Percentiles rank a stretch among this genome's conserved stretches.
phyloP scores from a whole-genome alignment of 92 coral and sea anemone species.

The Heteractis magnifica region DNA sequence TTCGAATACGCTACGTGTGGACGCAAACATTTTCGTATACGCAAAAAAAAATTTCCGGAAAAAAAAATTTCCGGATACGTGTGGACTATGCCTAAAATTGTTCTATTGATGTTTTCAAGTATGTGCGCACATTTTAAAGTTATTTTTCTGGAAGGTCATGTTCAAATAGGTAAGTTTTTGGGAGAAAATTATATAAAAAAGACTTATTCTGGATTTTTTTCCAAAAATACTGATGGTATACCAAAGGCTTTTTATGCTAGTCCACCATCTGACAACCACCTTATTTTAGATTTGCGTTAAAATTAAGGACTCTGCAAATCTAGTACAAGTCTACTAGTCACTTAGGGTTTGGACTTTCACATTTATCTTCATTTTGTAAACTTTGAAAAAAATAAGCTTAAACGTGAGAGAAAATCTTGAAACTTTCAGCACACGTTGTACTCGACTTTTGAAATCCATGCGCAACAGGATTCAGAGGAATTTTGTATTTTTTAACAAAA shows the following conservation, averaged over 20 bases:
- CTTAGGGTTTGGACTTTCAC: neutral
- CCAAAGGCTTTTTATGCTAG: neutral
- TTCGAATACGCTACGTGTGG: no score
- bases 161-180: neutral
- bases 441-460: neutral
- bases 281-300: neutral
- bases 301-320: neutral
- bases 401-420: neutral
- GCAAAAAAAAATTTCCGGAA: no score
- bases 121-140: conserved; percentile 5
- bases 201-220: neutral
- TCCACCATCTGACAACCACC: neutral
- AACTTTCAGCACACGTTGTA: neutral
- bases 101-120: neutral
- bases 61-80: no score
- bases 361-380: no score
- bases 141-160: neutral
- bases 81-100: neutral
- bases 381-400: neutral
- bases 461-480: neutral
- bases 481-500: no score
- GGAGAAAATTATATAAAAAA: neutral
- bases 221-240: neutral
- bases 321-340: neutral
- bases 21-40: no score